phyloP scores from a whole-genome alignment of 2,797 vertebrate species.

The Trematomus bernacchii region DNA sequence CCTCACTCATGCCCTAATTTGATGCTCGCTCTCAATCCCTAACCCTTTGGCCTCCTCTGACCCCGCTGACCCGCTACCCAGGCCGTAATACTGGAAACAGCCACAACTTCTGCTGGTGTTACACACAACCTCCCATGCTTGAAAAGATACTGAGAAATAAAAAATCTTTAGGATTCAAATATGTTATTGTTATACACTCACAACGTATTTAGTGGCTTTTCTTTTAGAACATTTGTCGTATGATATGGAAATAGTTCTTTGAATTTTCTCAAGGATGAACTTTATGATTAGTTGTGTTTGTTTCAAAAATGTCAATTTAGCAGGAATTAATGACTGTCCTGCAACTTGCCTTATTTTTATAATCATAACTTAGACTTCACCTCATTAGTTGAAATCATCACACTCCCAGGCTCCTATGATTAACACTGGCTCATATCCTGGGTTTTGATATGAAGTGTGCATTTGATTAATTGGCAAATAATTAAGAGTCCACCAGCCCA shows the following conservation, averaged over 20 bases:
- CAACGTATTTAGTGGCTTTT: background rate
- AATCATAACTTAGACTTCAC: constrained; percentile 11
- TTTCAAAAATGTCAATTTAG: background rate
- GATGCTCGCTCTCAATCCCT: constrained; percentile 48
- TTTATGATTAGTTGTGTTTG: background rate
- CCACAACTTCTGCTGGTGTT: constrained; percentile 7
- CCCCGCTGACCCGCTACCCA: constrained; percentile 22
- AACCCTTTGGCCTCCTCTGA: constrained; percentile 49
- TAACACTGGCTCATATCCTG: constrained; percentile 33
- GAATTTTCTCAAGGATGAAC: background rate
- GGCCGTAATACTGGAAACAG: constrained; percentile 6
- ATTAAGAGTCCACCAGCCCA: constrained; percentile 30
- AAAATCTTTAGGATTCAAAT: background rate
- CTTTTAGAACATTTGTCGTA: background rate
- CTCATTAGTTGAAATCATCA: constrained; percentile 38
- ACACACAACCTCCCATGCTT: background rate
- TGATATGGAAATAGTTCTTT: background rate
- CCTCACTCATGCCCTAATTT: constrained; percentile 51
- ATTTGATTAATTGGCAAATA: constrained; percentile 41
- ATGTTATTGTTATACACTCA: background rate
- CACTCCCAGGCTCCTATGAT: constrained; percentile 34
- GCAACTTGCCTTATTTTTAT: constrained; percentile 5
- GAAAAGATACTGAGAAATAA: background rate
- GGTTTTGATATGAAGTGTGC: constrained; percentile 32
- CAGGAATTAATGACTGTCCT: background rate